Base-by-base conservation (phyloP, 2,113 vertebrate genomes). In the Callorhinus ursinus region DNA sequence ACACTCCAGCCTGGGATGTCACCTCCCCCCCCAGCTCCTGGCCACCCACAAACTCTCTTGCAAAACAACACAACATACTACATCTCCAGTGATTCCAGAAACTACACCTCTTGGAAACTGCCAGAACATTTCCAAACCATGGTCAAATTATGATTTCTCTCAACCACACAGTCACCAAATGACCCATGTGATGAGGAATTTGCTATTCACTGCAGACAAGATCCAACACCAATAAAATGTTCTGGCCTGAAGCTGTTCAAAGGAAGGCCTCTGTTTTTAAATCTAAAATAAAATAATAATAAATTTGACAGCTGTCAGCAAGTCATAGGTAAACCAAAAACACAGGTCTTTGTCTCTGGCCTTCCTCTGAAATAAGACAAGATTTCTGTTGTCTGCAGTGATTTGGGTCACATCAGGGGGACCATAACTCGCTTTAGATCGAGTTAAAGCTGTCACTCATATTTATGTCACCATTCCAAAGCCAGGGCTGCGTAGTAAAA, bases 171-270 rank as follows among this genome's bases (percentile, higher is more conserved):
- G 80, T 49, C 86, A 85, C 88, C 92, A 81, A 72, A 77, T 72
- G 90, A 95, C 82, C 92, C 92, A 9, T 18, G 63, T 18, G 69
- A 85, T 12, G 69, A 95, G 63, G 87, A 80, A 77, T 86, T 51
- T 69, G 55, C 86, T 84, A 4, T 59, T 72, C 77, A 51, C 22
- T 22, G 36, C 24, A 63, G 90, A 90, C 55, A 4, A 39, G 81
- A 39, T 83, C 97, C 97, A 96, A 90, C 57, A 72, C 76, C 96
- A 94, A 82, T 88, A 90, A 61, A 86, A 49, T 26, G 61, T 61
- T 22, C 97, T 77, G 57, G 96, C 57, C 93, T 72, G 82, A 14
- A 61, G 72, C 33, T 46, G 81, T 57, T 93, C 83, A 76, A 65
- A 88, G 57, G 77, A 67, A 69, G 53, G 22, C 36, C 61, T 95